Evolutionary conservation across 2,888 invertebrate genomes (phyloP).

Genomic region (Drosophila affinis): DNA sequence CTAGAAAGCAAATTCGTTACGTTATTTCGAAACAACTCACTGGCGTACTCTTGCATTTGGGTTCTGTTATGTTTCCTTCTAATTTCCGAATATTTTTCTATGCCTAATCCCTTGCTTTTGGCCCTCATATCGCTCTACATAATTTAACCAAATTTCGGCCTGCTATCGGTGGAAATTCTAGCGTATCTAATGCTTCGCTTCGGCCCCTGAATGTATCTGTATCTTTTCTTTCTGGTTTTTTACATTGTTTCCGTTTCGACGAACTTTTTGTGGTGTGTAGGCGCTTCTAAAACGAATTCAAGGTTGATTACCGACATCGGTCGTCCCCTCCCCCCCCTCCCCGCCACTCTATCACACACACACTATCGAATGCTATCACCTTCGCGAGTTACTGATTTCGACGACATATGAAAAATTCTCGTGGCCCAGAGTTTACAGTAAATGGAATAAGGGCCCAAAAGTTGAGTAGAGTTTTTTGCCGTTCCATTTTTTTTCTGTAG

Average conservation of each 20-base stretch:
- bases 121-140: not conserved
- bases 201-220: not conserved
- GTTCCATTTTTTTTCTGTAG: slow-evolving; percentile 28
- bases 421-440: slow-evolving; percentile 55
- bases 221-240: slow-evolving; percentile 3
- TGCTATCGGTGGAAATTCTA: not conserved
- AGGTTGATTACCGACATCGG: slow-evolving; percentile 73
- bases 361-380: slow-evolving; percentile 40
- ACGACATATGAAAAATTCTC: slow-evolving; percentile 61
- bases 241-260: slow-evolving; percentile 34
- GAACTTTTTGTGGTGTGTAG: slow-evolving; percentile 22
- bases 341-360: slow-evolving; percentile 48
- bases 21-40: slow-evolving; percentile 18
- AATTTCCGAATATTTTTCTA: not conserved
- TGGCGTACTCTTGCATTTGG: not conserved
- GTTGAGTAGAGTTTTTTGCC: slow-evolving; percentile 18
- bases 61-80: not conserved
- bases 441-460: slow-evolving; percentile 59
- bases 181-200: not conserved
- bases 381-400: slow-evolving; percentile 58
- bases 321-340: slow-evolving; percentile 3
- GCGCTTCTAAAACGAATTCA: slow-evolving; percentile 66
- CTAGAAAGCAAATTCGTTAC: slow-evolving; percentile 20
- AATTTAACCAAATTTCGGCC: not conserved
- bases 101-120: not conserved